These are phyloP conservation scores for Simalia tracyae DNA, from an alignment of 2,797 vertebrate species.

Conservation along the genomic window DNA sequence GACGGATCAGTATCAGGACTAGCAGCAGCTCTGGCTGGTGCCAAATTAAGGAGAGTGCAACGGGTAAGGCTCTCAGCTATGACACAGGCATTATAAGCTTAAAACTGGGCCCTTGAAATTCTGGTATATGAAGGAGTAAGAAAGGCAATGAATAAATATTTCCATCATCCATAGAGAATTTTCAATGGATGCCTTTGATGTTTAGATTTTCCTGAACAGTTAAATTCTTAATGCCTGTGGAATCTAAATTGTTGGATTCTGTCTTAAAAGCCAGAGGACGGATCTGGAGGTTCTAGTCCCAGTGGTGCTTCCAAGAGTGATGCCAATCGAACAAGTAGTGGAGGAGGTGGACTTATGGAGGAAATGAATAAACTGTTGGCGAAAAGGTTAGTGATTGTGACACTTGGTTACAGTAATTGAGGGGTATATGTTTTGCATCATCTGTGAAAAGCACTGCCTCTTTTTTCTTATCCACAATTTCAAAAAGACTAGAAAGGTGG, in stretches of 20 bases:
- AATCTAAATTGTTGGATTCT: conserved; percentile 36
- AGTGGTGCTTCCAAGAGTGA: conserved; percentile 88
- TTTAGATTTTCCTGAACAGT: not conserved
- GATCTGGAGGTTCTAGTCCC: conserved; percentile 83
- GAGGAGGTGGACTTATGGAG: conserved; percentile 95
- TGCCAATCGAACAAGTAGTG: conserved; percentile 92
- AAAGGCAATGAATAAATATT: too few species aligned
- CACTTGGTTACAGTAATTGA: not conserved
- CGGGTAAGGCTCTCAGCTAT: conserved; percentile 79
- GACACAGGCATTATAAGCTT: not conserved
- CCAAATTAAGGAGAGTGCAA: conserved; percentile 95
- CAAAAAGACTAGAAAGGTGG: not conserved
- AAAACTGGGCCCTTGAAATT: not conserved
- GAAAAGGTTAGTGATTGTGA: conserved; percentile 83
- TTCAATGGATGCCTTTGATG: not conserved
- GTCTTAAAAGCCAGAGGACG: conserved; percentile 88
- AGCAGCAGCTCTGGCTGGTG: conserved; percentile 94
- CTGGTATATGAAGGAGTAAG: not conserved
- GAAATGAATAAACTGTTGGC: conserved; percentile 99
- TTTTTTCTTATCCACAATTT: not conserved
- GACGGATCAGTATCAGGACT: conserved; percentile 88
- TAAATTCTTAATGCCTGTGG: not conserved
- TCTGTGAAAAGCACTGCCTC: not conserved
- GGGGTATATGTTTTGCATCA: not conserved
- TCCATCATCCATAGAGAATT: not conserved